A percentile compares a stretch with the other conserved stretches of the same genome.
Conservation (phyloP, 2,888 invertebrate genomes). For the Drosophila limbata region DNA sequence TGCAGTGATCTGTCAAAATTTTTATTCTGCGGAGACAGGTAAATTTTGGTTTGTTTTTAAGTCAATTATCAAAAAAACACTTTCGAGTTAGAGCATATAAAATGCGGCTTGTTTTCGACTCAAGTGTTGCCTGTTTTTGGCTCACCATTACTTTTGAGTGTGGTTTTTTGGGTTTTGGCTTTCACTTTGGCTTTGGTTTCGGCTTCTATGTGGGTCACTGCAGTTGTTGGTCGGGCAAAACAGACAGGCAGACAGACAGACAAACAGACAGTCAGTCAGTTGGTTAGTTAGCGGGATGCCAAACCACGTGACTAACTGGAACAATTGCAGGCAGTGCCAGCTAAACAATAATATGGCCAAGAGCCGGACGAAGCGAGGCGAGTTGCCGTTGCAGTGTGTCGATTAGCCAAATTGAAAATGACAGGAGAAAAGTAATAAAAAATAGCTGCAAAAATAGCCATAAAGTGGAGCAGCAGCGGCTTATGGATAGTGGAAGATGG, state of each 20-base stretch:
- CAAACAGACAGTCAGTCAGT: conserved; percentile 14
- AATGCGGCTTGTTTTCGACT: conserved; percentile 4
- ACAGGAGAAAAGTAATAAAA: conserved; percentile 47
- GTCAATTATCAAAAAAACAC: not conserved
- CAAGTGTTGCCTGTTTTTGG: conserved; percentile 11
- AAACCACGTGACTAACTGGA: conserved; percentile 71
- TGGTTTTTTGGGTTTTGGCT: conserved; percentile 41
- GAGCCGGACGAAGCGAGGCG: conserved; percentile 29
- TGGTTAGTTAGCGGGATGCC: conserved; percentile 46
- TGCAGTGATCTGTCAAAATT: too few species aligned
- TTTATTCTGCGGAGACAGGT: too few species aligned
- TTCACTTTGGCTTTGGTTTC: conserved; percentile 40
- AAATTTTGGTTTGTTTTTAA: too few species aligned
- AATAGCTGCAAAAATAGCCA: conserved; percentile 35
- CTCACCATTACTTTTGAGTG: conserved; percentile 54
- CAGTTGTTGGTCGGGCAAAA: conserved; percentile 45
- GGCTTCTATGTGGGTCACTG: conserved; percentile 73
- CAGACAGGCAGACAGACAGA: conserved; percentile 1
- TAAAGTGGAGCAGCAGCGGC: conserved; percentile 54
- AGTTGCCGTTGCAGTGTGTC: conserved; percentile 57
- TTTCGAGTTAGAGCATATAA: conserved; percentile 21
- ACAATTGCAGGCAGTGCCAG: conserved; percentile 61
- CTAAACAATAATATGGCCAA: conserved; percentile 6
- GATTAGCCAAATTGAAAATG: conserved; percentile 79
- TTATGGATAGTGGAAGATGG: conserved; percentile 59